phyloP scores from a whole-genome alignment of 2,888 invertebrate species.

The Epicampocera succincta region DNA sequence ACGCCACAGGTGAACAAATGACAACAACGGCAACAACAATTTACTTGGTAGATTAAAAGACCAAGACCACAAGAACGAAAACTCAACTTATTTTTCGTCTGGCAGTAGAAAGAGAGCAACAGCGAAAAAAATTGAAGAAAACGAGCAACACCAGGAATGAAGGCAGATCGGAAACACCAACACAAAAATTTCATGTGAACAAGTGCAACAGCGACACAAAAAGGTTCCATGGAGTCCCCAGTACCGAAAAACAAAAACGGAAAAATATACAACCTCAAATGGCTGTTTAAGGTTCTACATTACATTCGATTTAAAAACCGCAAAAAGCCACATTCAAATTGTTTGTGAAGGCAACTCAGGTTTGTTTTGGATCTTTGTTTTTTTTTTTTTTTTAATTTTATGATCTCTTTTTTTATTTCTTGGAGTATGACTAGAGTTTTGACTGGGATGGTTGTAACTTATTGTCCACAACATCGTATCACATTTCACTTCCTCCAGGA shows the following conservation, averaged over 20 bases:
- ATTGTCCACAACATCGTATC: constrained; percentile 74
- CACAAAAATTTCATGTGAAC: constrained; percentile 61
- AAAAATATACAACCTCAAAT: constrained; percentile 46
- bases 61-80: constrained; percentile 49
- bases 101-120: constrained; percentile 1
- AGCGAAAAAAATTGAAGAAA: constrained; percentile 34
- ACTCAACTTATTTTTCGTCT: background rate
- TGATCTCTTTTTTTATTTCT: constrained; percentile 6
- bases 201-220: constrained; percentile 50
- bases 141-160: constrained; percentile 28
- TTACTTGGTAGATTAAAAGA: constrained; percentile 44
- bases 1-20: constrained; percentile 70
- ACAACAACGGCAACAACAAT: constrained; percentile 48
- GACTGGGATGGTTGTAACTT: constrained; percentile 68
- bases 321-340: constrained; percentile 63
- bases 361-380: constrained; percentile 39
- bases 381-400: background rate
- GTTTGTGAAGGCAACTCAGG: constrained; percentile 59
- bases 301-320: constrained; percentile 70
- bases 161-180: constrained; percentile 48
- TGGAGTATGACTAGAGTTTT: constrained; percentile 62
- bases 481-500: constrained; percentile 82
- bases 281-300: constrained; percentile 62
- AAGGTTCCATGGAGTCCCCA: constrained; percentile 8
- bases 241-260: background rate